Evolutionary conservation across 1,140 invertebrate species (phyloP).

Genomic region (Apocrypta bakeri): DNA sequence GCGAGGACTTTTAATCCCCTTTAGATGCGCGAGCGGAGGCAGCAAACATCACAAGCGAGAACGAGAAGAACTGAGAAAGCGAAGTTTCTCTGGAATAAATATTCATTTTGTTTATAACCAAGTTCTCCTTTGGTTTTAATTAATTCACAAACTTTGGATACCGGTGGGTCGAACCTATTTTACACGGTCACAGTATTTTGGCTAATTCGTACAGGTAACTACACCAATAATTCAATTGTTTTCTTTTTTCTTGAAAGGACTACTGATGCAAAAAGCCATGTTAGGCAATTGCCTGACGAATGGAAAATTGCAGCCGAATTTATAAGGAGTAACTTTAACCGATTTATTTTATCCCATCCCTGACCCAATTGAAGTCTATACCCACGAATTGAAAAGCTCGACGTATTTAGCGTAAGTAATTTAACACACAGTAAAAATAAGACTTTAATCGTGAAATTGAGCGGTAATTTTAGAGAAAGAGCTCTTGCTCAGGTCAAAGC

Average conservation of each 20-base stretch:
- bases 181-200: neutral
- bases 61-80: neutral
- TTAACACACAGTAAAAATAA: neutral
- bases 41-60: neutral
- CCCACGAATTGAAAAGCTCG: neutral
- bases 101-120: neutral
- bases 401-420: neutral
- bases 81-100: neutral
- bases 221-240: no score
- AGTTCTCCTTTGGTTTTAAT: neutral
- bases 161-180: neutral
- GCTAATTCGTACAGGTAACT: neutral
- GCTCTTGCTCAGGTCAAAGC: neutral
- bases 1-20: constrained; percentile 1
- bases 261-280: no score
- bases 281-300: no score
- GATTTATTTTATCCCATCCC: neutral
- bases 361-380: neutral
- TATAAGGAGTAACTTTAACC: neutral
- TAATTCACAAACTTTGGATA: neutral
- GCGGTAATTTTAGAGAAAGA: neutral
- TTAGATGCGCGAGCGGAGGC: neutral
- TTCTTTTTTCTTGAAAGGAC: no score
- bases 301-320: no score
- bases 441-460: neutral